Base-by-base conservation (phyloP, 2,797 vertebrate species). In the Syngnathus acus region DNA sequence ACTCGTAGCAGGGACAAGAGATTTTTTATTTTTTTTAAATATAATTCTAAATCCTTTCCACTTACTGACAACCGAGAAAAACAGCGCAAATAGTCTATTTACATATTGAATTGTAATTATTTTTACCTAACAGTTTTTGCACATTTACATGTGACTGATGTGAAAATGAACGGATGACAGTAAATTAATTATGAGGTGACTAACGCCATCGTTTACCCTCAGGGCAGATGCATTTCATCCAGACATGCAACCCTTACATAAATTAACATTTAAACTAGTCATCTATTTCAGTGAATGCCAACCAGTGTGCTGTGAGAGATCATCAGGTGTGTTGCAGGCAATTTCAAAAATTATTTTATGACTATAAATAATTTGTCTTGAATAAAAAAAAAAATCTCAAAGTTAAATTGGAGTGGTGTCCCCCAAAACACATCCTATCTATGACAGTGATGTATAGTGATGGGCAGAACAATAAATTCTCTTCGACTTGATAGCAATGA, bases 1-100 rank as follows among this genome's bases (percentile, higher is more conserved):
- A 66, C 32, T 69, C 71, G 65, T 57, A 65, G 16, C 45, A 17
- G 32, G 48, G 26, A 23, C 39, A 39, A 64, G 43, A 13, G 14
- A 11, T 61, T 21, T 11, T 21, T 13, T 60, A 3, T 40, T 8
- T 38, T 4, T 2, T 4, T 42, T 19, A 1, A n/a, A 8, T 58
- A 19, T 13, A n/a, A 26, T 21, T 23, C 4, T 14, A 55, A 55
- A 26, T 55, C 7, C 23, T 26, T 13, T 13, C 26, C 9, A 55
- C 23, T 55, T 6, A 26, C 14, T 2, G 26, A 17, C 32, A 57
- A 9, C 54, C 14, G 26, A 14, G 11, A 57, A 37, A 57, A 17
- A 32, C 14, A 6, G 55, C 16, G 1, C 45, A 48, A 48, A 48
- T 17, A 14, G 13, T 57, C 6, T 8, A 16, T 26, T 54, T 21